These are phyloP conservation scores for Maniola hyperantus DNA, from an alignment of 2,888 invertebrate genomes.

Conservation along the genomic window DNA sequence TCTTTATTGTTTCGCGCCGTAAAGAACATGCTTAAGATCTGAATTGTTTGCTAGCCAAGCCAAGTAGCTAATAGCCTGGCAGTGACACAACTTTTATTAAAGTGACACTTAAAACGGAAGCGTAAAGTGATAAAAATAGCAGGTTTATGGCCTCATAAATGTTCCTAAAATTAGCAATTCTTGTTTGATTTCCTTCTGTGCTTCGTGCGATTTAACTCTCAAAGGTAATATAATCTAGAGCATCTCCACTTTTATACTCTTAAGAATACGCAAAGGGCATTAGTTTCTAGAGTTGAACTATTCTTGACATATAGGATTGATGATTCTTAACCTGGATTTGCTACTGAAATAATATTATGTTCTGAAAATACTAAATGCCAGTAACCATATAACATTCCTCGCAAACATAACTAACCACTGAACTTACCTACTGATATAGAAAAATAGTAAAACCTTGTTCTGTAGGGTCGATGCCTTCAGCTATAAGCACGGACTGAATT, in stretches of 20 bases:
- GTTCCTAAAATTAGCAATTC: constrained; percentile 10
- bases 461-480: no score
- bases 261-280: background rate
- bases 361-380: constrained; percentile 1
- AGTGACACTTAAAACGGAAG: constrained; percentile 16
- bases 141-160: constrained; percentile 16
- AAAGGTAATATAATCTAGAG: constrained; percentile 13
- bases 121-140: constrained; percentile 5
- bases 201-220: background rate
- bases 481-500: no score
- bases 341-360: constrained; percentile 2
- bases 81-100: constrained; percentile 15
- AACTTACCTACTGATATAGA: no score
- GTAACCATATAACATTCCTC: background rate
- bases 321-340: constrained; percentile 16
- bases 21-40: background rate
- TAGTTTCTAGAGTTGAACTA: background rate
- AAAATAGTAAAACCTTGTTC: no score
- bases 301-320: constrained; percentile 13
- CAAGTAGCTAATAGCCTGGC: background rate
- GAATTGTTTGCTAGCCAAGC: background rate
- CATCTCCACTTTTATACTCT: background rate
- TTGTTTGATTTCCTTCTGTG: constrained; percentile 7
- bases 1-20: no score
- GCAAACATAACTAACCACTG: background rate